Evolutionary conservation across 2,888 invertebrate species (phyloP), one percentile per base, ranked within the genome.

Genomic region (Meteorus cinctellus): DNA sequence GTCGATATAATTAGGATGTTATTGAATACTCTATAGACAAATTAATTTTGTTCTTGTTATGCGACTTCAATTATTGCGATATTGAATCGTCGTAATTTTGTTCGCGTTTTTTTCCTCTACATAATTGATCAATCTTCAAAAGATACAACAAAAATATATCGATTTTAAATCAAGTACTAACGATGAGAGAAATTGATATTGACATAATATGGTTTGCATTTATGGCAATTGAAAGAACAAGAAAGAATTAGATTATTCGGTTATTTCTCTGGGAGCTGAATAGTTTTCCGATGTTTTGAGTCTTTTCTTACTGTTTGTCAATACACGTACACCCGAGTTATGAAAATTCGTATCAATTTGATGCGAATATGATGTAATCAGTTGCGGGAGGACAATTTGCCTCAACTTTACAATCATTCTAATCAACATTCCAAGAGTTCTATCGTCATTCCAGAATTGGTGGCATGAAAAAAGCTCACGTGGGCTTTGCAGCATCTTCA

Each of bases 11-110:
- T 63, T 31, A 4, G 19, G 41, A 24, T 65, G 5, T 65, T 65
- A 41, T 5, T 34, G 19, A 41, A 19, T 3, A 41, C 36, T 65
- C 14, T 62, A 36, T 24, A 65, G 16, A 4, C 3, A 12, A 62
- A 62, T 65, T 41, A 19, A 12, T 65, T 36, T 8, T 41, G 8
- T 12, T 41, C 34, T 34, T 65, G 65, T 65, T 63, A 63, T 55
- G 24, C n/a, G 36, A n/a, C 65, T 65, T 29, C 36, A 1, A 34
- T 63, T 12, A 36, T 41, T 65, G 65, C 24, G 24, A 24, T 24
- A 24, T 31, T 65, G 16, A 34, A 34, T 65, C n/a, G 14, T 31
- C 31, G 29, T 19, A 65, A 10, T 19, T 65, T 65, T 34, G 19
- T 65, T 65, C 19, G 41, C 19, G 29, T 63, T 65, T 12, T 31